A percentile compares a stretch with the other conserved stretches of the same genome.
phyloP scores from a whole-genome alignment of 2,888 invertebrate species.

The Lycia hirtaria region DNA sequence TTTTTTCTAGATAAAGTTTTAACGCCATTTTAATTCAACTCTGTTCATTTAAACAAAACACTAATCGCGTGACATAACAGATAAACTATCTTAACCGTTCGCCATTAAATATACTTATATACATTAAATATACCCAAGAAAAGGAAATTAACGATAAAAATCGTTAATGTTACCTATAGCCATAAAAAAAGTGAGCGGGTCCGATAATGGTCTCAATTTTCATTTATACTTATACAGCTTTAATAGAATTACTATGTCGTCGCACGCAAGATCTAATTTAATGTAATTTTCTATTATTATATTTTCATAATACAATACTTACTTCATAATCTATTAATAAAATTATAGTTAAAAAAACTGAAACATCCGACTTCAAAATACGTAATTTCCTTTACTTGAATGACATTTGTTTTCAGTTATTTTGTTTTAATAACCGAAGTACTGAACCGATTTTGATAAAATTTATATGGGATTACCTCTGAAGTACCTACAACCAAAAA shows the following conservation, averaged over 20 bases:
- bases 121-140: no score
- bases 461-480: no score
- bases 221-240: constrained; percentile 6
- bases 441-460: no score
- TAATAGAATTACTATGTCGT: constrained; percentile 5
- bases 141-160: constrained; percentile 31
- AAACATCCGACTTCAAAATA: no score
- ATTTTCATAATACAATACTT: background rate
- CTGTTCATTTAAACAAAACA: background rate
- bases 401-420: no score
- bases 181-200: constrained; percentile 18
- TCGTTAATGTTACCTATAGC: constrained; percentile 17
- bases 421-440: no score
- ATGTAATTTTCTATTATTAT: background rate
- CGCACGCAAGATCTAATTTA: constrained; percentile 5
- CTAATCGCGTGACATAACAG: constrained; percentile 22
- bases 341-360: no score
- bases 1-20: no score
- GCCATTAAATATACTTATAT: constrained; percentile 24
- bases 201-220: constrained; percentile 26
- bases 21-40: no score
- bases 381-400: no score
- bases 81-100: constrained; percentile 17
- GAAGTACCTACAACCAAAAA: no score
- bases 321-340: no score